Base-by-base conservation (phyloP, 2,888 invertebrate species). In the Cephus pygmeus region DNA sequence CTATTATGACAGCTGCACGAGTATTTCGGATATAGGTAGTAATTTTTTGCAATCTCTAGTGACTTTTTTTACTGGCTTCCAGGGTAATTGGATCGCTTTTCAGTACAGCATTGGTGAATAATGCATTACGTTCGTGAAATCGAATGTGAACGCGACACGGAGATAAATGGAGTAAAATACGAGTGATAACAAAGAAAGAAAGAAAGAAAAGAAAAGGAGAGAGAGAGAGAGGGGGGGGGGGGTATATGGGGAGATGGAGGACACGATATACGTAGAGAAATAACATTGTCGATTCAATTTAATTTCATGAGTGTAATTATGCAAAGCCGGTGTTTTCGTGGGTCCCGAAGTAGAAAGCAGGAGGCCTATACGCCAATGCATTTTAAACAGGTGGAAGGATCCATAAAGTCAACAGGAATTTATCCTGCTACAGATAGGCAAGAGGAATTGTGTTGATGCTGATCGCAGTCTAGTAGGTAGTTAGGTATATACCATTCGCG, bases 311-410 rank as follows among this genome's bases (percentile, higher is more conserved):
- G 78, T 79, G 77, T 80, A 81, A 82, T 79, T 83, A 84, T 86
- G 83, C 86, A 84, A 84, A 83, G 83, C 79, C 83, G 84, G 83
- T 85, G 83, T 85, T 84, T 83, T 84, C 75, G 71, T 76, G 76
- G 76, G 82, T 74, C 77, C 78, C 34, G 71, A 71, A 71, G 31
- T 34, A 71, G 71, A 12, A 71, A 33, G 33, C 31, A 34, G 56
- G 23, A 56, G 71, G 71, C 76, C 77, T 74, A 69, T 78, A 56
- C 71, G 79, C 81, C 80, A 85, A 84, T 84, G 86, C 83, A 86
- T 84, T 86, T 85, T 86, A 82, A 86, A 82, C 81, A 84, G 75
- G 36, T 34, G 1, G 23, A 74, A 74, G 74, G 35, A 74, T 74
- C 74, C 36, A 35, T 33, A 35, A 74, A 74, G 74, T 74, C 74